These are phyloP conservation scores for Crax fasciolata DNA, from an alignment of 2,797 vertebrate genomes.

Conservation along the genomic window DNA sequence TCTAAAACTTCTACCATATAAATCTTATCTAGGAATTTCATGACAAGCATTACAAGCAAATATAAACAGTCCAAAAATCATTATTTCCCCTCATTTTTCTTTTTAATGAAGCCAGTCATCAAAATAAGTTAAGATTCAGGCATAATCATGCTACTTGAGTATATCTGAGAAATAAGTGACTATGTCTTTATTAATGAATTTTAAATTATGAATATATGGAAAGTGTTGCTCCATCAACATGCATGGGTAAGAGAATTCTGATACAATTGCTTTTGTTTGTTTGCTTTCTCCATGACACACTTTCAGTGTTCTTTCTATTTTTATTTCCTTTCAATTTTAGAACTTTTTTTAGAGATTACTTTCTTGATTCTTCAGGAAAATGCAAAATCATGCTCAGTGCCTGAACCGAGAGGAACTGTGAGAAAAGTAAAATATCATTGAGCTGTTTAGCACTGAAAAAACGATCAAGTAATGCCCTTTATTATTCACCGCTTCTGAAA, in stretches of 20 bases:
- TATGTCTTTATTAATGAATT: not conserved
- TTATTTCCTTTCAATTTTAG: not conserved
- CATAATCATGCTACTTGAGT: not conserved
- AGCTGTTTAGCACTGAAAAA: not conserved
- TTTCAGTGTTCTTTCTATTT: not conserved
- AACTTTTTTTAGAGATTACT: not conserved
- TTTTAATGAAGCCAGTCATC: not conserved
- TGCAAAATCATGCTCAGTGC: not conserved
- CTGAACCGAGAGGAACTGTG: not conserved
- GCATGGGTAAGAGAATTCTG: not conserved
- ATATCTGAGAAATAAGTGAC: not conserved
- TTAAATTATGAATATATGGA: not conserved
- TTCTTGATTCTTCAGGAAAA: not conserved
- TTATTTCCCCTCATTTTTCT: not conserved
- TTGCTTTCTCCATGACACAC: too few species aligned
- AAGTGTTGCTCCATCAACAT: not conserved
- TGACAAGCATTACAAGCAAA: not conserved
- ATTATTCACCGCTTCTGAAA: not conserved
- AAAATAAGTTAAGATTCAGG: not conserved
- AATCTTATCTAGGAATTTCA: not conserved
- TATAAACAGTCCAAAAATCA: not conserved
- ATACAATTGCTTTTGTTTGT: accelerated
- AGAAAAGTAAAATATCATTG: not conserved
- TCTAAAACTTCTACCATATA: not conserved
- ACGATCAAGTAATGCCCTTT: not conserved